Percentiles rank a stretch among this genome's conserved stretches.
Conservation (phyloP, 2,113 vertebrate species). For the Ictalurus punctatus region DNA sequence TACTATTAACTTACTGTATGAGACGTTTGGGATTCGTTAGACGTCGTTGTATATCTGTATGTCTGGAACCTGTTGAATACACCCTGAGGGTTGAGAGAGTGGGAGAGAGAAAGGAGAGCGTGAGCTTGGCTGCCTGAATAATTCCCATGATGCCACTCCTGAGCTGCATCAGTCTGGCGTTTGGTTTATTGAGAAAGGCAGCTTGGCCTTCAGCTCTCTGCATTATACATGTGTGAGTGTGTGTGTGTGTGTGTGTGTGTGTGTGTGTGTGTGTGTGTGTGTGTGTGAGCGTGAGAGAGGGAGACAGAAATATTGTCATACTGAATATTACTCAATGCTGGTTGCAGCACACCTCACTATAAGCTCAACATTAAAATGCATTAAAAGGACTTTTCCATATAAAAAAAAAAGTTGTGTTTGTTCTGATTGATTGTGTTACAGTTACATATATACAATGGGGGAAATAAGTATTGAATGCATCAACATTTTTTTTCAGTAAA, state of each 20-base stretch:
- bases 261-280: constrained; percentile 51
- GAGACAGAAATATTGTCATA: constrained; percentile 36
- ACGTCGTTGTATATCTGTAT: constrained; percentile 28
- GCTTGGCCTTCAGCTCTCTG: constrained; percentile 60
- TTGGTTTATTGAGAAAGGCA: constrained; percentile 67
- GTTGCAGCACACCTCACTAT: not conserved
- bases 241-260: constrained; percentile 48
- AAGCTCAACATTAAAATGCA: not conserved
- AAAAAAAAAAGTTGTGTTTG: not conserved
- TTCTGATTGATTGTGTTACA: not conserved
- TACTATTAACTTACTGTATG: not conserved
- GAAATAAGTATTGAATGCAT: too few species aligned
- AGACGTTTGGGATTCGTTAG: not conserved
- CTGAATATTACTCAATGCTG: constrained; percentile 34
- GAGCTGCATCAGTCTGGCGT: constrained; percentile 61
- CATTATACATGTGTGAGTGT: constrained; percentile 71
- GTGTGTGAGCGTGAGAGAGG: constrained; percentile 37
- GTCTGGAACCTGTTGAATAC: constrained; percentile 39
- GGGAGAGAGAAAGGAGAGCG: constrained; percentile 26
- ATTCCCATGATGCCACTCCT: constrained; percentile 51
- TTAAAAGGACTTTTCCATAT: not conserved
- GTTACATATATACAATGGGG: not conserved
- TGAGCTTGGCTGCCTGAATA: constrained; percentile 40
- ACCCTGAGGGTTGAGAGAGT: constrained; percentile 42
- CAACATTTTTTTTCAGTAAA: too few species aligned